Base-by-base conservation (phyloP, 2,113 vertebrate species). In the Ochotona curzoniae region DNA sequence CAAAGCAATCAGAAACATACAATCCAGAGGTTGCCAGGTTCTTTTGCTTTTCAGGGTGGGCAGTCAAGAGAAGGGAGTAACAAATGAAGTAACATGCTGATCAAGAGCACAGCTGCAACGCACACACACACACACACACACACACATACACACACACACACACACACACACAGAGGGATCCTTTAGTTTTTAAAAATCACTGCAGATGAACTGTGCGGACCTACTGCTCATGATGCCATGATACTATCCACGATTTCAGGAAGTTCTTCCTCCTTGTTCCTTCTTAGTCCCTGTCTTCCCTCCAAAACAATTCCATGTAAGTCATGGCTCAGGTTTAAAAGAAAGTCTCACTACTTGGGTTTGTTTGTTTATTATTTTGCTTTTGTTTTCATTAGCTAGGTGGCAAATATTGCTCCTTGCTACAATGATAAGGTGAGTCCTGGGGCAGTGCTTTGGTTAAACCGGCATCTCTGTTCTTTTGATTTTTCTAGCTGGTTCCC, bases 381-480 rank as follows among this genome's bases (percentile, higher is more conserved):
- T 97, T 98, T 99, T 99, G 99, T 99, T 99, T 99, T 99, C 99
- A 99, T 99, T 99, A 99, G 96, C 98, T 98, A 93, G 99, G 99
- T 85, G 99, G 99, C 98, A 99, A 98, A 17, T 98, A 98, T 97
- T 99, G 99, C 98, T 99, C 99, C 98, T 99, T 99, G 98, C 99
- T 99, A 64, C 97, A 96, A 95, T 99, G 98, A 88, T 99, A 98
- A 75, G 98, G 98, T 73, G 98, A 97, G 98, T 99, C 99, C 98
- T 99, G 99, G 51, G 99, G 99, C 96, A 94, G 98, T 94, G 95
- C 98, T 98, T 92, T 97, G 98, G 96, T 97, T 98, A 96, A 98
- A 98, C 60, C 97, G 98, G 98, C 99, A 99, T 98, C 99, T 99
- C 98, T 99, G 99, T 98, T 99, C 99, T 96, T 96, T 99, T 99